Percentiles rank a stretch among this genome's conserved stretches.
Evolutionary conservation across 2,113 vertebrate genomes (phyloP).

Genomic region (Ammodramus savannarum): DNA sequence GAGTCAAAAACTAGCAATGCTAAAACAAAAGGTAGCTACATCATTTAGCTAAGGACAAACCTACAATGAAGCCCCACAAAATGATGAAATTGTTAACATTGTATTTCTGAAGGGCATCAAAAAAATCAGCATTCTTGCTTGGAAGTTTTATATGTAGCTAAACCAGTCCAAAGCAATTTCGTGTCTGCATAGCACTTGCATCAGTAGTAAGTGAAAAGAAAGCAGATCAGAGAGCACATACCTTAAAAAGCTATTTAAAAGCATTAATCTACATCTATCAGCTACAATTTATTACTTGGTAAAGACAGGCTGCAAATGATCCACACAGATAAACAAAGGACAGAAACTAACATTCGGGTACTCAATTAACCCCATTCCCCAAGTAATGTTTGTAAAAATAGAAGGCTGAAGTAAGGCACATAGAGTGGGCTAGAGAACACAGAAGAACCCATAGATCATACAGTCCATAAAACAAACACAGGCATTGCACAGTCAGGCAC

Average conservation of each 20-base stretch:
- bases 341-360: neutral
- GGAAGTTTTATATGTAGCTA: neutral
- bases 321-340: neutral
- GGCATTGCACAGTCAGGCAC: neutral
- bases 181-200: neutral
- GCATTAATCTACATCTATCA: neutral
- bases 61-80: neutral
- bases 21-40: neutral
- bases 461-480: neutral
- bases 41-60: neutral
- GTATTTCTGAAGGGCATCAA: neutral
- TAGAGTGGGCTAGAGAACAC: neutral
- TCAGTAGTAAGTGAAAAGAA: neutral
- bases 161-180: neutral
- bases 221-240: neutral
- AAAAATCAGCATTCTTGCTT: neutral
- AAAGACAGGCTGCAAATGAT: neutral
- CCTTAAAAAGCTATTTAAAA: neutral
- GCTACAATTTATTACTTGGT: neutral
- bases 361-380: neutral
- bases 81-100: neutral
- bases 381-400: neutral
- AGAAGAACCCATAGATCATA: neutral
- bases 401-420: neutral
- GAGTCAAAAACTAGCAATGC: neutral